Evolutionary conservation across 1,140 invertebrate species (phyloP), one percentile per base, ranked within the genome.

Genomic region (Battus philenor): DNA sequence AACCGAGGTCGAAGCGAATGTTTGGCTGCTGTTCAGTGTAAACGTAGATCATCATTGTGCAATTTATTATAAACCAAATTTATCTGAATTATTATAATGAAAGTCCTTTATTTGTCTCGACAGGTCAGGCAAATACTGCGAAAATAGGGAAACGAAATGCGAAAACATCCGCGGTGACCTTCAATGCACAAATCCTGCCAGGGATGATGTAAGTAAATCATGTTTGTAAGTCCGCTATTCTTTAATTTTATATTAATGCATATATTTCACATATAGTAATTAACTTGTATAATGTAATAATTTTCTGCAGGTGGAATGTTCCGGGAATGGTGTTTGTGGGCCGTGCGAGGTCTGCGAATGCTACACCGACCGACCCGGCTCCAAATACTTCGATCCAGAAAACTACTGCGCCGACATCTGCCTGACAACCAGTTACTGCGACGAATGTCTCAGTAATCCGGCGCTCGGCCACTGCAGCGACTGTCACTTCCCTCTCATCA

Each of bases 321-420:
- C 64, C 1, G 69, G 71, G n/a, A 80, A 80, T 45, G 76, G 76
- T 1, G 30, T 59, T 17, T 80, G 76, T 50, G 56, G 55, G 4
- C 24, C 33, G 1, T 75, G 67, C 50, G 66, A 66, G 22, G 54
- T 24, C 0, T 74, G 71, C 44, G 22, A 54, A 9, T 83, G 79
- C 24, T 64, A 60, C 48, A 57, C 44, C 1, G 50, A 69, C 50
- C 45, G 50, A 2, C 36, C 54, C 12, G 79, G 79, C 8, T 76
- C 64, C 0, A 59, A 66, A 24, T 83, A 83, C 58, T 81, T 76
- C 49, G 67, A 81, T 43, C 31, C 45, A 7, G 46, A 68, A 2
- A 59, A 71, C 33, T 60, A 59, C 20, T 81, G 80, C 54, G 54
- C 52, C 1, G 80, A 80, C 44, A 55, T 84, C 2, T 79, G 80